Base-by-base conservation (phyloP, 2,113 vertebrate species). In the Platycercus adscitus region DNA sequence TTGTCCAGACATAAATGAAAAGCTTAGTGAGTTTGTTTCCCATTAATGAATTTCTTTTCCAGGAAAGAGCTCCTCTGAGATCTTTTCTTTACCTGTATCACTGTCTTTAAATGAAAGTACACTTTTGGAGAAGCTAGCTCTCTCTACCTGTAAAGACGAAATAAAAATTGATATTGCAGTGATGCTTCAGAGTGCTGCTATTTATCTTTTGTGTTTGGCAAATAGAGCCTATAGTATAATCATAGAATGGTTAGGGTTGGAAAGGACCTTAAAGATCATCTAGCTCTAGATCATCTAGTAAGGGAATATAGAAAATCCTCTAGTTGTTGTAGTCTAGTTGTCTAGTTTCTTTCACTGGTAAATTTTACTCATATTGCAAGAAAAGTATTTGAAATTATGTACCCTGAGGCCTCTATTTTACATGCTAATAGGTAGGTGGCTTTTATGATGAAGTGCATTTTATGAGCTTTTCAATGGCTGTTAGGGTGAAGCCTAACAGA, bases 71-170 rank as follows among this genome's bases (percentile, higher is more conserved):
- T 95, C 66, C 70, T 52, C 49, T 70, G 87, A 85, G 91, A 71
- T 80, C n/a, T 86, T 89, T 58, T 84, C 58, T 93, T 83, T 90
- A 73, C 37, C 31, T 10, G 9, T 66, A 68, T 90, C 46, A 43
- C 81, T 85, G 81, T 92, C 17, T 90, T 92, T 66, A 86, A 92
- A 81, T 94, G 52, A 77, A 95, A 89, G 91, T 85, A 55, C 66
- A 77, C 11, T 49, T 93, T 77, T 61, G 52, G 65, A 63, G 95
- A 88, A 81, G 29, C 69, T 92, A n/a, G 9, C 33, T 82, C 28
- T 82, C 28, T 75, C 37, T n/a, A 69, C 52, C 33, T 69, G 41
- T 88, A 83, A 88, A 80, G 44, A 16, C 21, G 63, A 88, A 86
- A 81, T 94, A 94, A 94, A 94, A 94, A 47, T 24, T 46, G 68